Percentiles rank a stretch among this genome's conserved stretches.
Evolutionary conservation across 2,797 vertebrate genomes (phyloP).

Genomic region (Petrocephalus schoutedeni): DNA sequence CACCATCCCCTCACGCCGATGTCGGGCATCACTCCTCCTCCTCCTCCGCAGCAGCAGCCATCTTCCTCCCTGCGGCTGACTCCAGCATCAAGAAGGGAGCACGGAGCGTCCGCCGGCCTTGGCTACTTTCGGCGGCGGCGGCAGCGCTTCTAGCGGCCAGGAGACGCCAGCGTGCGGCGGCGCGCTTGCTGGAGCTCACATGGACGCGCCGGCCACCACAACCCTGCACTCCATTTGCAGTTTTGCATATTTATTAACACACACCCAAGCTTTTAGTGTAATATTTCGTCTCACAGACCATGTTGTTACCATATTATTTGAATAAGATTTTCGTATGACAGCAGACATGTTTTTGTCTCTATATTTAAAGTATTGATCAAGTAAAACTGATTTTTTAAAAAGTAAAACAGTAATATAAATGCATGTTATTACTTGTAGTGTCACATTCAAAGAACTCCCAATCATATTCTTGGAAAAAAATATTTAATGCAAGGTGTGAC

Average conservation of each 20-base stretch:
- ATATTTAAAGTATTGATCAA: neutral
- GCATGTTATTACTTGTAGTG: neutral
- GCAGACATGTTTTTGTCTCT: neutral
- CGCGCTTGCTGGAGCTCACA: no score
- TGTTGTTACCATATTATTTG: neutral
- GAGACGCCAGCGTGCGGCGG: neutral
- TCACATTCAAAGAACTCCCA: neutral
- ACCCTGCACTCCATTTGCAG: neutral
- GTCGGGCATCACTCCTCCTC: neutral
- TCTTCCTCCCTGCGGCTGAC: conserved; percentile 5
- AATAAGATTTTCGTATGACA: neutral
- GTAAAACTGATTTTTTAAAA: neutral
- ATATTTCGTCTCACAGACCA: neutral
- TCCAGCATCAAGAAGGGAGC: conserved; percentile 11
- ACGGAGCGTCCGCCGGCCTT: neutral
- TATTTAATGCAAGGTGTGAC: neutral
- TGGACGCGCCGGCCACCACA: neutral
- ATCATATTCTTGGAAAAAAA: neutral
- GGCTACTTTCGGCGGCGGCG: neutral
- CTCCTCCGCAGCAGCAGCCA: neutral
- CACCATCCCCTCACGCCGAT: neutral
- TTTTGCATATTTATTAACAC: neutral
- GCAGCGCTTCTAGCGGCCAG: conserved; percentile 18
- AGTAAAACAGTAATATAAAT: neutral
- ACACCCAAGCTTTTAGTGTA: neutral